Conservation (phyloP, 53 echinoderm and acorn worm species). For the Luidia sarsii region DNA sequence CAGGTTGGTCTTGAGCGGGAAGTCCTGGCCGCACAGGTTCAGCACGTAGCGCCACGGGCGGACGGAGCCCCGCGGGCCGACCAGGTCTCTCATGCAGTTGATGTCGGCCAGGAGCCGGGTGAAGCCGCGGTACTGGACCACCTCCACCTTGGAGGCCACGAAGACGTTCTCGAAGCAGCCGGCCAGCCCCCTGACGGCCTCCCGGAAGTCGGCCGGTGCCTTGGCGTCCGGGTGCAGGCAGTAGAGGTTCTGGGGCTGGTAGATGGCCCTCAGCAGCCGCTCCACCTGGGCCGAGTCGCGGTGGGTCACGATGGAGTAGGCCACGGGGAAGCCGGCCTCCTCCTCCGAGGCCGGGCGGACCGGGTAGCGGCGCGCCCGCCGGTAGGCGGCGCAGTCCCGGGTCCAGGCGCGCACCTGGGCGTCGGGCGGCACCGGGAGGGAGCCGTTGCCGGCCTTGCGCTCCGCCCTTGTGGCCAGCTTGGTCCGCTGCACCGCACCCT, state of each 20-base stretch:
- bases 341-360: conserved; percentile 67
- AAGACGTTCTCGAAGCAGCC: conserved; percentile 93
- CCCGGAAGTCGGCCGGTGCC: conserved; percentile 66
- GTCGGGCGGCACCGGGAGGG: conserved; percentile 72
- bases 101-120: conserved; percentile 88
- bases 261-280: conserved; percentile 82
- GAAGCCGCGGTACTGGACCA: conserved; percentile 88
- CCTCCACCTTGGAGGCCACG: conserved; percentile 81
- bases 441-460: conserved; percentile 32
- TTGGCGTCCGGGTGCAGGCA: conserved; percentile 88
- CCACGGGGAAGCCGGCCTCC: conserved; percentile 78
- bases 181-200: conserved; percentile 67
- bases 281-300: conserved; percentile 70
- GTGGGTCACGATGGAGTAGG: conserved; percentile 84
- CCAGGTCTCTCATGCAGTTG: conserved; percentile 91
- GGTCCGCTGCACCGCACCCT: conserved; percentile 46
- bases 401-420: conserved; percentile 67
- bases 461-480: conserved; percentile 43
- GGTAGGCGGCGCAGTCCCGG: conserved; percentile 64
- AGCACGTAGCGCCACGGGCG: conserved; percentile 78
- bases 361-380: conserved; percentile 57
- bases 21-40: conserved; percentile 93
- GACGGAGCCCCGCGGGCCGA: neutral
- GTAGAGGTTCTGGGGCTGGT: conserved; percentile 92
- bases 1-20: conserved; percentile 94